Evolutionary conservation across 2,797 vertebrate genomes (phyloP), one percentile per base, ranked within the genome.

Genomic region (Neosilurus hyrtlii): DNA sequence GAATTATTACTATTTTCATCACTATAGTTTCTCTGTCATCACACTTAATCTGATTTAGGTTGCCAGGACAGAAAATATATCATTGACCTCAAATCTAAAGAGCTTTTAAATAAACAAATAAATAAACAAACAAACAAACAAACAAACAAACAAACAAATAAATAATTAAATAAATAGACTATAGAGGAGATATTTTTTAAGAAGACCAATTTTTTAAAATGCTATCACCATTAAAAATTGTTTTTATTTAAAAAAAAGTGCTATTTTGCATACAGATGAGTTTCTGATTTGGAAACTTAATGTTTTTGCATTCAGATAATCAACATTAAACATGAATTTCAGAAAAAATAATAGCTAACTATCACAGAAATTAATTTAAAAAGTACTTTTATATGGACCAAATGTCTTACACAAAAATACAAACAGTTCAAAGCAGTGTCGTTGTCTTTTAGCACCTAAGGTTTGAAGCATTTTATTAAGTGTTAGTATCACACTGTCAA

Each of bases 401-500:
- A 74, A 74, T 57, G 16, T 73, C n/a, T 62, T n/a, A 3, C 26
- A 43, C 9, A 63, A 52, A 15, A 43, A 63, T 49, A 2, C 18
- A 18, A 57, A 51, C 43, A 43, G n/a, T 30, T 63, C 18, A 8
- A 30, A 35, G 18, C 12, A 56, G 4, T 16, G 35, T 18, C 1
- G 52, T 65, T 56, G 18, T 56, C 30, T 57, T 74, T 80, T 20
- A 79, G 16, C 57, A 37, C 52, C 14, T 62, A 43, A 43, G 4
- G 22, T 26, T 62, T 65, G 59, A 67, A 62, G 30, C 9, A 68
- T 3, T 63, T 6, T 74, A 56, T 2, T 8, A 75, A 52, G 20
- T 52, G 6, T 37, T 30, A 73, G 68, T 30, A 3, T 10, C 54
- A 61, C 18, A 75, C 52, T 84, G 83, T 84, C 83, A 84, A 49